Evolutionary conservation across 2,113 vertebrate genomes (phyloP).

Genomic region (Uria lomvia): DNA sequence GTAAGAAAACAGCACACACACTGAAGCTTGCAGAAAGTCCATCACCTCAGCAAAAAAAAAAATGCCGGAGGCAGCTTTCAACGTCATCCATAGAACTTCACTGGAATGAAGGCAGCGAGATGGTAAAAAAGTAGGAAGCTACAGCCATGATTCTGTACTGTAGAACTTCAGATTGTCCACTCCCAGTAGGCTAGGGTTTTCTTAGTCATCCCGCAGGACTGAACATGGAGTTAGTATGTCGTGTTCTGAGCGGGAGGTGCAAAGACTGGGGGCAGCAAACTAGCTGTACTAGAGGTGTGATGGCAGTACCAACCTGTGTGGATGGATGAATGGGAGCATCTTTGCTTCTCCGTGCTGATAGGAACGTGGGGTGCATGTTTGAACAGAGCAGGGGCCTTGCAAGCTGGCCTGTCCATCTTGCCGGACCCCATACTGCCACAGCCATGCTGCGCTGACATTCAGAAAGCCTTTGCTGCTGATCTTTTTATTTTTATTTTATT

Average conservation of each 20-base stretch:
- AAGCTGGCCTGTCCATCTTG: not conserved
- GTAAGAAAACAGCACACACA: not conserved
- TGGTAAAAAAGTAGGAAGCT: not conserved
- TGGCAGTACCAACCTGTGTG: fast-evolving
- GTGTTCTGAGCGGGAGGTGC: fast-evolving
- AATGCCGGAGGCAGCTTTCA: not conserved
- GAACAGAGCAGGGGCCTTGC: not conserved
- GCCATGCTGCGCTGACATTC: not conserved
- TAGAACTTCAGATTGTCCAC: not conserved
- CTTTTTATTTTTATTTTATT: too few relatives aligned
- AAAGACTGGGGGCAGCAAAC: not conserved
- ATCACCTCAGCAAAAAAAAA: not conserved
- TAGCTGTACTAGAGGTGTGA: too few relatives aligned
- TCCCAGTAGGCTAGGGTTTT: not conserved
- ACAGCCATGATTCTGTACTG: not conserved
- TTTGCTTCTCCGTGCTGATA: not conserved
- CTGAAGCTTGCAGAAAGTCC: not conserved
- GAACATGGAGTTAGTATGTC: fast-evolving
- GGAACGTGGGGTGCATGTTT: not conserved
- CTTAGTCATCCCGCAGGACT: not conserved
- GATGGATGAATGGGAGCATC: not conserved
- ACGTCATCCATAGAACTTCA: not conserved
- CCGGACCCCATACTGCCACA: fast-evolving
- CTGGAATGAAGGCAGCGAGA: not conserved
- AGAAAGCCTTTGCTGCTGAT: not conserved